Conservation (phyloP, 2,113 vertebrate genomes). For the Apeltes quadracus region DNA sequence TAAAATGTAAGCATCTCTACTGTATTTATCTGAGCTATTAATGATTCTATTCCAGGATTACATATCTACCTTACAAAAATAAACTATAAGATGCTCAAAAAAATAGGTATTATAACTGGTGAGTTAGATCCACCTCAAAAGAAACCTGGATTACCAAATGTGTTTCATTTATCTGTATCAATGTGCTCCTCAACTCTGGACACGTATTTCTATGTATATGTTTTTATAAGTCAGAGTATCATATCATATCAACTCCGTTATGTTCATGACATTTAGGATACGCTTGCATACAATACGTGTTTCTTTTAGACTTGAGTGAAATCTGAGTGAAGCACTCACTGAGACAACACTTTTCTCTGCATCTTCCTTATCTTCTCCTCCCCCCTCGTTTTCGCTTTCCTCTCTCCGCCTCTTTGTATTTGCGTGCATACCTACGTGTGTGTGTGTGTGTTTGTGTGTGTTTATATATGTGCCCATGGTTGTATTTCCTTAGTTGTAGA, state of each 20-base stretch:
- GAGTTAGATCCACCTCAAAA: neutral
- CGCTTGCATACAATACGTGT: neutral
- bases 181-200: neutral
- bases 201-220: neutral
- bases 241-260: neutral
- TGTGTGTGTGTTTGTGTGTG: constrained; percentile 24
- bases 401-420: constrained; percentile 31
- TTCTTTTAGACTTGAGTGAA: constrained; percentile 25
- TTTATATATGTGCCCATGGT: constrained; percentile 11
- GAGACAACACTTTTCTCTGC: neutral
- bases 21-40: neutral
- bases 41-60: neutral
- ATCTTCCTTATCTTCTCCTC: constrained; percentile 29
- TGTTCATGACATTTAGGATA: neutral
- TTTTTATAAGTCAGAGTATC: neutral
- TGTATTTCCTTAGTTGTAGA: constrained; percentile 65
- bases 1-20: neutral
- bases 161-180: neutral
- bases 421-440: constrained; percentile 33
- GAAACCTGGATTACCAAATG: neutral
- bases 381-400: constrained; percentile 38
- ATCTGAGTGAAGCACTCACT: constrained; percentile 28
- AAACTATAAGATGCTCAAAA: neutral
- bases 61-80: neutral
- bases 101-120: neutral